phyloP scores from a whole-genome alignment of 2,797 vertebrate genomes.

The Thamnophis elegans region DNA sequence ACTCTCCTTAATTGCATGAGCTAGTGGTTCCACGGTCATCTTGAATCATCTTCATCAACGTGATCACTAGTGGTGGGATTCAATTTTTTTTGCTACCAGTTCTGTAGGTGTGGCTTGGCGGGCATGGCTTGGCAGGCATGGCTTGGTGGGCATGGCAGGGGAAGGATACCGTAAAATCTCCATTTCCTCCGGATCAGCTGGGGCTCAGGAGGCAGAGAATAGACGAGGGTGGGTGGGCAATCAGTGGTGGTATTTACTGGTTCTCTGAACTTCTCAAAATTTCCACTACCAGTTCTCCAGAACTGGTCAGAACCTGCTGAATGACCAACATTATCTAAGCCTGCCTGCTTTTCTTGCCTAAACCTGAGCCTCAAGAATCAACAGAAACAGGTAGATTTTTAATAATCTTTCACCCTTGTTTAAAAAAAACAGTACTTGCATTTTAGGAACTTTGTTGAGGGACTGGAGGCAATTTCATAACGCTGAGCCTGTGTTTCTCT shows the following conservation, averaged over 20 bases:
- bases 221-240: no score
- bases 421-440: background rate
- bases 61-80: background rate
- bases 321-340: background rate
- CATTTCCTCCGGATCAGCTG: no score
- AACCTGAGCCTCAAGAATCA: background rate
- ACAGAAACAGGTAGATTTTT: background rate
- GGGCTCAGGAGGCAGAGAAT: no score
- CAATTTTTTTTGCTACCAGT: no score
- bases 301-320: no score
- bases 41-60: background rate
- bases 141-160: no score
- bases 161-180: no score
- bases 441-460: background rate
- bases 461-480: background rate
- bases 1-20: background rate
- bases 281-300: no score
- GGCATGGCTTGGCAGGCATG: no score
- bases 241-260: no score
- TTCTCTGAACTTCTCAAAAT: no score
- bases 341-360: background rate
- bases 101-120: no score
- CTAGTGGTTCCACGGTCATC: background rate
- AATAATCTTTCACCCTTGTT: background rate
- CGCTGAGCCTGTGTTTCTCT: background rate